Base-by-base conservation (phyloP, 2,888 invertebrate species). In the Eupithecia centaureata region DNA sequence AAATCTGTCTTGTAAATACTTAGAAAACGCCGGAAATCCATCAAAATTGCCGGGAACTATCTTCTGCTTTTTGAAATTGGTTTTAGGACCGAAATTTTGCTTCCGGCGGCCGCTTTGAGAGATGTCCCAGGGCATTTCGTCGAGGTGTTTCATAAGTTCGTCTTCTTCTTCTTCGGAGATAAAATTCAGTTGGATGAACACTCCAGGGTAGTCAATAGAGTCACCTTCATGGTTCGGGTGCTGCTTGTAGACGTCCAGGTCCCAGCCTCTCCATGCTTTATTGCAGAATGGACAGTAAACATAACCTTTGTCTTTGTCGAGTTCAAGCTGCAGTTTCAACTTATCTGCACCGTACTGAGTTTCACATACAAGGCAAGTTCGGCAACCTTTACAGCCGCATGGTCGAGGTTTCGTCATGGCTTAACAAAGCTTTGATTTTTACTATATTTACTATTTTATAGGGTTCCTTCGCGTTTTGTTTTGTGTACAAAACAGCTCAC, bases 1-100 rank as follows among this genome's bases (percentile, higher is more conserved):
- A 79, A 99, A 96, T 82, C 96, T 95, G 0, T 96, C 94, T 83
- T 98, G 97, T 58, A 98, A 90, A 84, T 95, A 96, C 80, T 96
- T 94, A 0, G 98, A 96, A 84, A 95, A 96, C 27, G 86, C 84
- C 0, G 99, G 99, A 88, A 99, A 97, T 0, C 99, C 99, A 52
- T 94, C 89, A 84, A 99, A 99, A n/a, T 93, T 87, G 0, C 96
- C 97, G 22, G 95, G 77, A 70, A 94, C 95, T 8, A 99, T 88
- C 87, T 97, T 98, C 77, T 95, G 95, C 87, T 97, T 98, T 85
- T 99, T 99, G 86, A 99, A 99, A 89, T 99, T 99, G 12, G 99
- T 98, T 91, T 99, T 99, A 0, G 99, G 99, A 0, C 99, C 99
- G 89, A 96, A 99, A 88, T 99, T 99, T 95, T 99, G 99, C 87